Evolutionary conservation across 2,113 vertebrate species (phyloP), one percentile per base, ranked within the genome.

Genomic region (Beaufortia kweichowensis): DNA sequence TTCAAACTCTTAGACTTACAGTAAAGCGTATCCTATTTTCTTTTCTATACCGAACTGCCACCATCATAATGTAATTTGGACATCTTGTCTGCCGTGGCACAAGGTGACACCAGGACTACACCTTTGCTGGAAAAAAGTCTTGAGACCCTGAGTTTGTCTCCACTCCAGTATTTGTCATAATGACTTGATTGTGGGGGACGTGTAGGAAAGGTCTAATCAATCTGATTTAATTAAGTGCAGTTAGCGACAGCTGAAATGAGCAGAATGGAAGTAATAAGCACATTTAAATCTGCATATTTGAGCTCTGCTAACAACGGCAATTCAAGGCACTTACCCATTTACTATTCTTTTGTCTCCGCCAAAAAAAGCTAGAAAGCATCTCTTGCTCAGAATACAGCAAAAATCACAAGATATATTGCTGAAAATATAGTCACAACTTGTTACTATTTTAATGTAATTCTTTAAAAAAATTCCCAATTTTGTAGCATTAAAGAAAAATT

Each of bases 181-280:
- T 93, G 91, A 92, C 89, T 90, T 89, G 91, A 89, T 90, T 91
- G 90, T 91, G 87, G 89, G 87, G 87, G 89, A 91, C 89, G 90
- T 88, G 87, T 88, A 85, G 87, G 88, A 92, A 91, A 91, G 90
- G 91, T 92, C 91, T 92, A 93, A 92, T 92, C 92, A 92, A 91
- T 91, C 90, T 89, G 91, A 93, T 92, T 92, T 93, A 92, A 93
- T 93, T 93, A 93, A 93, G 89, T 91, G 90, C 91, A 93, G 90
- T 91, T 90, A 92, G 88, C 43, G 48, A 92, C 90, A 91, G 90
- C 89, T 91, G 90, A 92, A 92, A 91, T 91, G 90, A 86, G 89
- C 90, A 91, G 91, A 92, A 91, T 91, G 87, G 90, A 91, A 92
- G 91, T 93, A 93, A 93, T 93, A 93, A 91, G 91, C 89, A 91